Conservation (phyloP, 2,888 invertebrate genomes). For the Stramonita haemastoma region DNA sequence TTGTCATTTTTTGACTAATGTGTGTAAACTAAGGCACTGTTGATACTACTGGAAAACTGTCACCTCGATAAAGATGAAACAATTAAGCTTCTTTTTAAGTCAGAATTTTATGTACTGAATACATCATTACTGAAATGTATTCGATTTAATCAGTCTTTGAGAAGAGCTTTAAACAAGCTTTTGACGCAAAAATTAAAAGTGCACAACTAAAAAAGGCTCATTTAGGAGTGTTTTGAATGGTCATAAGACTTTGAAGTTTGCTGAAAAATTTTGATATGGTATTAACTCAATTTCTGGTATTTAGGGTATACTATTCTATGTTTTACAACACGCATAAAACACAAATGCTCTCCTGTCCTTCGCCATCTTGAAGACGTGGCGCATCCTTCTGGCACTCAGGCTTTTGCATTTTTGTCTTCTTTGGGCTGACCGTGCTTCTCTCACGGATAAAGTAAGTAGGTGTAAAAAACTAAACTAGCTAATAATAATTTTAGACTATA, state of each 20-base stretch:
- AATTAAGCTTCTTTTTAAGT: background rate
- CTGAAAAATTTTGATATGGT: background rate
- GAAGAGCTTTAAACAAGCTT: background rate
- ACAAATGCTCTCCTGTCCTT: background rate
- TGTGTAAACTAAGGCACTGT: too few species aligned
- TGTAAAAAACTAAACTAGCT: background rate
- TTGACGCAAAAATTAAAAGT: background rate
- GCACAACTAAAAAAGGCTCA: background rate
- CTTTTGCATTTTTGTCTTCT: too few species aligned
- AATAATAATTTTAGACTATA: too few species aligned
- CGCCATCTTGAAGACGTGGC: background rate
- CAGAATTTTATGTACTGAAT: background rate
- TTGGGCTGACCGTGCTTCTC: too few species aligned
- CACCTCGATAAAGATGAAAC: background rate
- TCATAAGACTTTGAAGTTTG: background rate
- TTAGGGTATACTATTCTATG: background rate
- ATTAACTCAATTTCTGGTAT: background rate
- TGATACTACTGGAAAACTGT: background rate
- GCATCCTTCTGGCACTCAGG: background rate
- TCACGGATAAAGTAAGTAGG: background rate
- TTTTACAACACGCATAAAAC: background rate
- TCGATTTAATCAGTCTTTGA: background rate
- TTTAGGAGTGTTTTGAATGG: background rate
- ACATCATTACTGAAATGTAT: background rate
- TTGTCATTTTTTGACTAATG: background rate